Base-by-base conservation (phyloP, 2,113 vertebrate genomes). In the Opisthocomus hoazin region DNA sequence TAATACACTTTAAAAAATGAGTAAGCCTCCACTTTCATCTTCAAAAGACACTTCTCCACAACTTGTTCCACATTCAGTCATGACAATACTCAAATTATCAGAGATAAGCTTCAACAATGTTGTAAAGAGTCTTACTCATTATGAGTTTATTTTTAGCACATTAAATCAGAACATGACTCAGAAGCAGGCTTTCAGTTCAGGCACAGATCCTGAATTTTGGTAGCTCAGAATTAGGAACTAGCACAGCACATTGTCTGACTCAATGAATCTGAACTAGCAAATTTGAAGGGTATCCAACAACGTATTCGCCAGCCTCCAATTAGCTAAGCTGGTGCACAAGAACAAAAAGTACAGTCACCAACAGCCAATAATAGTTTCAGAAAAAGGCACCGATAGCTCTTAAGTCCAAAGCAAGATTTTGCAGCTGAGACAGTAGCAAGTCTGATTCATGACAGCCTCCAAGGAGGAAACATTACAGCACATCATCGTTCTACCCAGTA, bases 131-230 rank as follows among this genome's bases (percentile, higher is more conserved):
- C 94, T 83, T 93, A 81, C 37, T 89, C 83, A 66, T 23, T 58
- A 26, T 64, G 86, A 54, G 50, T 81, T 87, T 97, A 95, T 96
- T 94, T 95, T 94, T 95, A 94, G 95, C 84, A 78, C n/a, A 36
- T 93, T 81, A 89, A 90, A 94, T 81, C 68, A 92, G 88, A 93
- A 58, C 58, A 89, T 84, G 86, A 94, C 86, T 97, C 91, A 94
- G 76, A 93, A 81, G 86, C 75, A 74, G 32, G 43, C 89, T 90
- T 90, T 89, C 86, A 68, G 60, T 78, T 89, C 80, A 93, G 80
- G 80, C 87, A 91, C 68, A 56, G 76, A 93, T 89, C 76, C 60
- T 51, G 56, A 89, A 68, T 94, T 89, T 66, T 46, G 48, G 68
- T 88, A 81, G 68, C 58, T 58, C 56, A 70, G 73, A 93, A 89